A percentile compares a stretch with the other conserved stretches of the same genome.
These are phyloP conservation scores for Antennarius striatus DNA, from an alignment of 2,113 vertebrate genomes.

Conservation along the genomic window DNA sequence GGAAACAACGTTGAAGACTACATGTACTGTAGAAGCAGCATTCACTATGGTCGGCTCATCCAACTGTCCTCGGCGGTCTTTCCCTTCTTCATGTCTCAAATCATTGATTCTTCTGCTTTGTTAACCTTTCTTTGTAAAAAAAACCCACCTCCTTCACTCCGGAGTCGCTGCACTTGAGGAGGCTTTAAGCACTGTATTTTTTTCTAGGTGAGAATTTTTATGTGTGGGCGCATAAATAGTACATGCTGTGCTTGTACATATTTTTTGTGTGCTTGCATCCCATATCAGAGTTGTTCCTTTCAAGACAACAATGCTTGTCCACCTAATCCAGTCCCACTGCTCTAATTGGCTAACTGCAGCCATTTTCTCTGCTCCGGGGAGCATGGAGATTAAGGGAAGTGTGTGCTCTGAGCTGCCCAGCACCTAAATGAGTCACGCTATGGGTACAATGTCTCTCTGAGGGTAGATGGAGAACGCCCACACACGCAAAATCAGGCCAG, in stretches of 20 bases:
- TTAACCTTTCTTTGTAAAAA: conserved; percentile 48
- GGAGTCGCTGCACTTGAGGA: conserved; percentile 28
- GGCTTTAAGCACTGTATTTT: conserved; percentile 8
- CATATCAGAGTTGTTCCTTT: conserved; percentile 34
- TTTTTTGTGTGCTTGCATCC: conserved; percentile 7
- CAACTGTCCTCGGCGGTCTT: conserved; percentile 48
- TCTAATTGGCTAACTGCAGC: conserved; percentile 69
- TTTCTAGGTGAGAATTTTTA: neutral
- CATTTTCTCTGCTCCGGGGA: conserved; percentile 61
- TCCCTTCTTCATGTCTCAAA: conserved; percentile 16
- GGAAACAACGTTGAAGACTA: conserved; percentile 12
- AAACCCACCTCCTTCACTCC: conserved; percentile 23
- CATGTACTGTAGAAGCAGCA: conserved; percentile 19
- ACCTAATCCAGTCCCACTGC: conserved; percentile 62
- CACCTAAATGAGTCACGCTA: conserved; percentile 58
- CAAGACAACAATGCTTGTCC: conserved; percentile 31
- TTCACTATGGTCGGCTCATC: conserved; percentile 43
- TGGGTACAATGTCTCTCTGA: conserved; percentile 32
- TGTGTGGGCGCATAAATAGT: conserved; percentile 22
- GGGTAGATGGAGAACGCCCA: conserved; percentile 27
- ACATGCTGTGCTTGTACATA: neutral
- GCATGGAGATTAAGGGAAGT: conserved; percentile 55
- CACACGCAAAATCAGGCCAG: conserved; percentile 5
- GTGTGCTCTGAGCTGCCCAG: conserved; percentile 46
- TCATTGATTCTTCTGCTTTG: conserved; percentile 55